Percentiles rank a stretch among this genome's conserved stretches.
Conservation (phyloP, 2,797 vertebrate genomes). For the Natrix natrix region DNA sequence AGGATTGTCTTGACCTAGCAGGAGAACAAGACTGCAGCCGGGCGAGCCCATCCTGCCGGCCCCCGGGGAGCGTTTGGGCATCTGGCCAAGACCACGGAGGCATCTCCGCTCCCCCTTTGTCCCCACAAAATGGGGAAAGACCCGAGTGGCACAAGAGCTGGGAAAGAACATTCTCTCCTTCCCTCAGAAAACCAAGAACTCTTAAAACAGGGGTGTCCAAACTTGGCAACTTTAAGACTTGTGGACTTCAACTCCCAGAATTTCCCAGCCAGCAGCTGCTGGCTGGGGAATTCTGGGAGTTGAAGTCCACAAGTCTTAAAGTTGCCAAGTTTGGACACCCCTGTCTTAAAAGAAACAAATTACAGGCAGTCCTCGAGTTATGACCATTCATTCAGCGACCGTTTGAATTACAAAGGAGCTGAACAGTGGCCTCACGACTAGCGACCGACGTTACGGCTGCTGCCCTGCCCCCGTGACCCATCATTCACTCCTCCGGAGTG, state of each 20-base stretch:
- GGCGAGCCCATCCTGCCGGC: neutral
- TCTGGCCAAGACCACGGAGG: neutral
- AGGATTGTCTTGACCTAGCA: neutral
- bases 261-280: too few species aligned
- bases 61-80: neutral
- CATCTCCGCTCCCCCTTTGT: neutral
- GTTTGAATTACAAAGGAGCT: too few species aligned
- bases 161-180: neutral
- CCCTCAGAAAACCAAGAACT: neutral
- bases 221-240: too few species aligned
- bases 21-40: neutral
- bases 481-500: neutral
- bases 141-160: neutral
- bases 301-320: too few species aligned
- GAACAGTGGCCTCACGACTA: too few species aligned
- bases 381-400: too few species aligned
- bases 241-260: too few species aligned
- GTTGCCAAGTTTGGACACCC: too few species aligned
- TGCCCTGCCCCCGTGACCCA: too few species aligned
- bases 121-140: neutral
- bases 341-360: neutral
- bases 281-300: too few species aligned
- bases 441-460: neutral
- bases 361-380: too few species aligned
- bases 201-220: too few species aligned